A percentile compares a stretch with the other conserved stretches of the same genome.
These are phyloP conservation scores for Proterorhinus semilunaris DNA, from an alignment of 2,113 vertebrate genomes.

Conservation along the genomic window DNA sequence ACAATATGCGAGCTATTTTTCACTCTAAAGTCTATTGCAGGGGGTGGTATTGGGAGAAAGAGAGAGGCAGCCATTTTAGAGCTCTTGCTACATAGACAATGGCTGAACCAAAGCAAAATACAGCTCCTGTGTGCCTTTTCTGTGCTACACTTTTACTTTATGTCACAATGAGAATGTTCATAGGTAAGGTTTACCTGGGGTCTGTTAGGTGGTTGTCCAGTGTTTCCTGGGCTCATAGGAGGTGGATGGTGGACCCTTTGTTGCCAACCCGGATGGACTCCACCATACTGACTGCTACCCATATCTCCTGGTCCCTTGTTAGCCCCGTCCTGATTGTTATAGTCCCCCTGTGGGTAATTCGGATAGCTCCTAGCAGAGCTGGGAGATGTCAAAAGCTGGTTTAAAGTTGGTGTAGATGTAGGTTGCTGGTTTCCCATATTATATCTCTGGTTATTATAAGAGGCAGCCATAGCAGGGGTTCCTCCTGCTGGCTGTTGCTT, in stretches of 20 bases:
- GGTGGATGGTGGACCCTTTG: constrained; percentile 90
- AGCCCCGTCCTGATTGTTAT: constrained; percentile 86
- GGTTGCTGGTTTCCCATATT: constrained; percentile 83
- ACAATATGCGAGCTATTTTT: constrained; percentile 40
- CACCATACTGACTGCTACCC: constrained; percentile 84
- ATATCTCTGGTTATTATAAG: constrained; percentile 80
- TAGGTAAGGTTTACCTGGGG: constrained; percentile 83
- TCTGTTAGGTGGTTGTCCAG: constrained; percentile 83
- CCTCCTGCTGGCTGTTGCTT: constrained; percentile 86
- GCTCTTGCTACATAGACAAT: constrained; percentile 86
- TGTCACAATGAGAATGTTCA: constrained; percentile 42
- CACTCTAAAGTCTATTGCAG: constrained; percentile 55
- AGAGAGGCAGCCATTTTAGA: constrained; percentile 96
- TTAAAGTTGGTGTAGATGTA: constrained; percentile 93
- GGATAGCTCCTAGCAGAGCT: constrained; percentile 90
- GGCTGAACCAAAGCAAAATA: constrained; percentile 82
- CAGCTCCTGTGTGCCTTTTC: constrained; percentile 42
- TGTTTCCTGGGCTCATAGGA: constrained; percentile 93
- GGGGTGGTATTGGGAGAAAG: constrained; percentile 69
- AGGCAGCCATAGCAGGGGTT: constrained; percentile 81
- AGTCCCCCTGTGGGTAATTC: constrained; percentile 87
- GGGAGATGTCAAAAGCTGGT: constrained; percentile 94
- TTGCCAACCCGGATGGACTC: constrained; percentile 87
- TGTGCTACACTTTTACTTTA: constrained; percentile 34
- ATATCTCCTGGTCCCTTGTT: constrained; percentile 82